Conservation (phyloP, 2,888 invertebrate genomes). For the Tupiocoris notatus region DNA sequence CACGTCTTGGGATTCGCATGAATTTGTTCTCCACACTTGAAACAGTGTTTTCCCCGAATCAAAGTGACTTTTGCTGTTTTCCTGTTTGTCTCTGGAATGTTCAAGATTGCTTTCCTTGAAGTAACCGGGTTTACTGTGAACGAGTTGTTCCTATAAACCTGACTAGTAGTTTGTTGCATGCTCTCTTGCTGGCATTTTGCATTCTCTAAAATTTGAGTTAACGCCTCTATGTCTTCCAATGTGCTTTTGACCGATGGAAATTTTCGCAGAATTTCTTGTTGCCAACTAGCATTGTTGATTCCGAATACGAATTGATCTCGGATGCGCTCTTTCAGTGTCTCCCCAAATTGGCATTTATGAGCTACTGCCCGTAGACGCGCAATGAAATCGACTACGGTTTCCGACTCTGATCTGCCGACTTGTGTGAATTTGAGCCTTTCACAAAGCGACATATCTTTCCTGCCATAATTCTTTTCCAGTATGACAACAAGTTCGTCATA, state of each 20-base stretch:
- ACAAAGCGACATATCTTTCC: background rate
- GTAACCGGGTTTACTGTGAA: no score
- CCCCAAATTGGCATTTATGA: background rate
- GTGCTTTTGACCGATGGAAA: background rate
- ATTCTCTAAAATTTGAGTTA: no score
- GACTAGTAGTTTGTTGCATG: no score
- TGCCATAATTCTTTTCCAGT: background rate
- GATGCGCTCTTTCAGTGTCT: background rate
- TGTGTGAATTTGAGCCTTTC: background rate
- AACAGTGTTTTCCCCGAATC: no score
- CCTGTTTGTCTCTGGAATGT: no score
- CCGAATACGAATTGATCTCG: constrained; percentile 10
- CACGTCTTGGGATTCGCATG: no score
- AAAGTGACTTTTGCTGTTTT: no score
- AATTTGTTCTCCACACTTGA: no score
- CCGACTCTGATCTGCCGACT: background rate
- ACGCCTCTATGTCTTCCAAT: background rate
- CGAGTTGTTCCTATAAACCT: no score
- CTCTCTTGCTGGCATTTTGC: no score
- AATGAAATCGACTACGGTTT: background rate
- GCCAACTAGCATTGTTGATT: constrained; percentile 1
- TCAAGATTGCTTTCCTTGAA: no score
- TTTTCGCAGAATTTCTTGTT: background rate
- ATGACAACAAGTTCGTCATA: background rate
- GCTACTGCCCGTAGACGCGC: background rate